These are phyloP conservation scores for Stratiomys singularior DNA, from an alignment of 2,888 invertebrate genomes.

Conservation along the genomic window DNA sequence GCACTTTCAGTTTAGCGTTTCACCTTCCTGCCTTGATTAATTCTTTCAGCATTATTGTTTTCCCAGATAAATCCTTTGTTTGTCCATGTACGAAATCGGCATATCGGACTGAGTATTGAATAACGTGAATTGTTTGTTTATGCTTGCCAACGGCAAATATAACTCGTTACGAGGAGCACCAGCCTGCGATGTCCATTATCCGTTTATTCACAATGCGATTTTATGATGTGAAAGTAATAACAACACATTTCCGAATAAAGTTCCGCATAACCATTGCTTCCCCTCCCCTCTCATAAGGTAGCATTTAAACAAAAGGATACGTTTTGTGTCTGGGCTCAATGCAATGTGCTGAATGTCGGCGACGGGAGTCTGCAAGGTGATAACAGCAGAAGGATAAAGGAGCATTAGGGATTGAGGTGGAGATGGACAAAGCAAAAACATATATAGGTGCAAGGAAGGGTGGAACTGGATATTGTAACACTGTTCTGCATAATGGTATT, in stretches of 20 bases:
- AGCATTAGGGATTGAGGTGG: no score
- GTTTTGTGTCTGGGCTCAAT: not conserved
- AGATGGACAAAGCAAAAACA: not conserved
- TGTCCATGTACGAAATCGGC: constrained; percentile 17
- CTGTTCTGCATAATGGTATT: not conserved
- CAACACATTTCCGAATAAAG: constrained; percentile 2
- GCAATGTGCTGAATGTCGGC: not conserved
- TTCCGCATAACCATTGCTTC: not conserved
- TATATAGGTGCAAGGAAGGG: not conserved
- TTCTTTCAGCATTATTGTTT: constrained; percentile 19
- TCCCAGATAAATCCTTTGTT: constrained; percentile 23
- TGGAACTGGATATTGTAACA: not conserved
- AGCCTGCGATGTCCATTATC: not conserved
- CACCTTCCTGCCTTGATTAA: constrained; percentile 6
- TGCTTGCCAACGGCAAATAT: constrained; percentile 11
- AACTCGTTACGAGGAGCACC: not conserved
- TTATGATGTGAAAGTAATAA: constrained; percentile 13
- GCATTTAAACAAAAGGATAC: not conserved
- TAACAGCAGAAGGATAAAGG: no score
- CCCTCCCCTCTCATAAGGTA: not conserved
- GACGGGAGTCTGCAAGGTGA: not conserved
- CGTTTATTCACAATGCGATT: not conserved
- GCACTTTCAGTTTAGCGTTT: not conserved
- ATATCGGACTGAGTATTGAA: constrained; percentile 22
- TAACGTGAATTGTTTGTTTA: constrained; percentile 34